Conservation (phyloP, 1,140 invertebrate genomes). For the Gonatopus flavifemur region DNA sequence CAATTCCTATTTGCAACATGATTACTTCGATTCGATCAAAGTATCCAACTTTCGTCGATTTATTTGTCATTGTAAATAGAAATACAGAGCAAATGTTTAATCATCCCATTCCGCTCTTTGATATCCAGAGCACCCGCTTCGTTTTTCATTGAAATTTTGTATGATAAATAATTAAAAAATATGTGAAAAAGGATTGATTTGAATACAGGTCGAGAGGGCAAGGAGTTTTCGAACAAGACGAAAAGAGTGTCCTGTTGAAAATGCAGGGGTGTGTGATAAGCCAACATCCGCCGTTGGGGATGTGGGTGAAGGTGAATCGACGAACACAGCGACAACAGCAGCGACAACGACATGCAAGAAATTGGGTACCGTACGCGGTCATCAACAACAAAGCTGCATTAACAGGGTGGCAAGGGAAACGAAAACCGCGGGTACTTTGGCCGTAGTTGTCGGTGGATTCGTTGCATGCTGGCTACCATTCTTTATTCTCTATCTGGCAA, state of each 20-base stretch:
- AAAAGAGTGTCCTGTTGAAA: constrained; percentile 9
- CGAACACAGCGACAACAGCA: too few relatives aligned
- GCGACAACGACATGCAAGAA: constrained; percentile 34
- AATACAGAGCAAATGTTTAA: too few relatives aligned
- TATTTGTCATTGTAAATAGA: too few relatives aligned
- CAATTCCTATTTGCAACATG: too few relatives aligned
- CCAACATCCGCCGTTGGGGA: too few relatives aligned
- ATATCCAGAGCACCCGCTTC: too few relatives aligned
- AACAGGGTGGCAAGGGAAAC: constrained; percentile 64
- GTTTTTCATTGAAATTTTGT: too few relatives aligned
- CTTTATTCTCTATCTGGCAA: constrained; percentile 83
- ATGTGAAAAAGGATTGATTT: too few relatives aligned
- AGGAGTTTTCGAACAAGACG: constrained; percentile 21
- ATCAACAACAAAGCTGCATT: constrained; percentile 46
- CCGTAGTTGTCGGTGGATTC: constrained; percentile 89
- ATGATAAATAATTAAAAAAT: too few relatives aligned
- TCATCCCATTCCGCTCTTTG: too few relatives aligned
- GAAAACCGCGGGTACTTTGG: constrained; percentile 88
- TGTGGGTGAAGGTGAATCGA: constrained; percentile 15
- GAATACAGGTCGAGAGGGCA: constrained; percentile 21
- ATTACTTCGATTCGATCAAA: too few relatives aligned
- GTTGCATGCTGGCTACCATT: constrained; percentile 89
- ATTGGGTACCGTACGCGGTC: constrained; percentile 26
- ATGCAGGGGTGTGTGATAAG: constrained; percentile 15
- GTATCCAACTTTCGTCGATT: too few relatives aligned